Conservation (phyloP, 2,797 vertebrate species). For the Propithecus deckenii region DNA sequence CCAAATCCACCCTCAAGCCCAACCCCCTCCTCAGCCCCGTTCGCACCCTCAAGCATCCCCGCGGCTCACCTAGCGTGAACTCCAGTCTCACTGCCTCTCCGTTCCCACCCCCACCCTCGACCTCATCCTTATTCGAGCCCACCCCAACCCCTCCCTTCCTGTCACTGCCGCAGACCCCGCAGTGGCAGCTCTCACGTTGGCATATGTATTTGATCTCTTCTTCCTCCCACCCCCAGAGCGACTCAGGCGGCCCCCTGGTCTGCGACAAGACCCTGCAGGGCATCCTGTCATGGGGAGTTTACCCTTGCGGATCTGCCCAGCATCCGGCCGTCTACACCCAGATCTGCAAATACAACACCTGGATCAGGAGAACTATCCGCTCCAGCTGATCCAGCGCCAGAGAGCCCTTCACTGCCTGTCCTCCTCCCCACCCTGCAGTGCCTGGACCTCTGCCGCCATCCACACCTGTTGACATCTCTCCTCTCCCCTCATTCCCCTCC, state of each 20-base stretch:
- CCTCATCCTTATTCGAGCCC: too few relatives aligned
- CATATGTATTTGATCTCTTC: neutral
- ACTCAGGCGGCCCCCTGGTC: constrained; percentile 91
- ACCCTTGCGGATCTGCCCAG: constrained; percentile 86
- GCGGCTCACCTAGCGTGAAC: neutral
- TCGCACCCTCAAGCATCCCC: neutral
- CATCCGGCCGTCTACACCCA: constrained; percentile 91
- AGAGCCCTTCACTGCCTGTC: rapidly evolving
- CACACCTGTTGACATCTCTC: neutral
- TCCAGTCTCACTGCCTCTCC: rapidly evolving
- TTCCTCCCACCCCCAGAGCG: constrained; percentile 83
- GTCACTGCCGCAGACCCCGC: neutral
- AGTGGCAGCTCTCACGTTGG: neutral
- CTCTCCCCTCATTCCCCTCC: neutral
- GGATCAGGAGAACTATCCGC: constrained; percentile 86
- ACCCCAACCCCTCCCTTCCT: neutral
- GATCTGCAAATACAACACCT: constrained; percentile 89
- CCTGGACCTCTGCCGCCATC: rapidly evolving
- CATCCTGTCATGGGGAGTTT: constrained; percentile 91
- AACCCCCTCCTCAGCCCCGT: neutral
- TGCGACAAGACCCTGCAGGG: constrained; percentile 90
- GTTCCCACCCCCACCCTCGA: neutral
- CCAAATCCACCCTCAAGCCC: neutral
- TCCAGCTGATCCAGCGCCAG: constrained; percentile 61
- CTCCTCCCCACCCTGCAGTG: neutral